Evolutionary conservation across 2,888 invertebrate species (phyloP).

Genomic region (Frankliniella fusca): DNA sequence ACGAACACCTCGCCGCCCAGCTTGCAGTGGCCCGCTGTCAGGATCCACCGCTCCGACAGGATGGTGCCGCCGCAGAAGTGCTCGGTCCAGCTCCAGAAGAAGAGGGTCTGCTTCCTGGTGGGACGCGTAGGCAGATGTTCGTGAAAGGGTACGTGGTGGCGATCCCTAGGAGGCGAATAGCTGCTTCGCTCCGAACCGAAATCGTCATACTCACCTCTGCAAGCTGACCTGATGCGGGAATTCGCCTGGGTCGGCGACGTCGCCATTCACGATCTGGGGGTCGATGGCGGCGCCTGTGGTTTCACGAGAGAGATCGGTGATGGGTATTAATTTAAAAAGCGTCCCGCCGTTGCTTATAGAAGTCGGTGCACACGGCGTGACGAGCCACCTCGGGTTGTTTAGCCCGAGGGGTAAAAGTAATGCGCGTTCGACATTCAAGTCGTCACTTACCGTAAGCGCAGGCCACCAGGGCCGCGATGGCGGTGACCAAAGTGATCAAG

Average conservation of each 20-base stretch:
- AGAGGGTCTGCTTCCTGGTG: not conserved
- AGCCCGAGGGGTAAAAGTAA: too few relatives aligned
- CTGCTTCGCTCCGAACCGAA: not conserved
- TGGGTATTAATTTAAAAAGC: too few relatives aligned
- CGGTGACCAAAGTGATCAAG: too few relatives aligned
- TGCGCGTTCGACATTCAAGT: too few relatives aligned
- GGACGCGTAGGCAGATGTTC: not conserved
- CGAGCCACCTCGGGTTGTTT: too few relatives aligned
- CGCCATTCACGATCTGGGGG: not conserved
- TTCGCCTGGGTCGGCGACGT: not conserved
- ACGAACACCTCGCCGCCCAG: not conserved
- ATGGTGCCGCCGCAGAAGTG: conserved; percentile 7
- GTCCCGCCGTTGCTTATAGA: too few relatives aligned
- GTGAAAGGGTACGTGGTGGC: not conserved
- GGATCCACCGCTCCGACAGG: not conserved
- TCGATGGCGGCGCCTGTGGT: not conserved
- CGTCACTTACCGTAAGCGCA: too few relatives aligned
- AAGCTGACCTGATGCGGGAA: conserved; percentile 11
- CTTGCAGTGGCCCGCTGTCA: not conserved
- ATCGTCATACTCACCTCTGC: not conserved
- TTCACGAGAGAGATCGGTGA: too few relatives aligned
- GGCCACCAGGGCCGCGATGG: too few relatives aligned
- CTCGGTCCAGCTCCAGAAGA: not conserved
- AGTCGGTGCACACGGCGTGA: too few relatives aligned
- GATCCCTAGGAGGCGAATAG: not conserved